Conservation (phyloP, 2,797 vertebrate species). For the Hippopotamyrus pictus region DNA sequence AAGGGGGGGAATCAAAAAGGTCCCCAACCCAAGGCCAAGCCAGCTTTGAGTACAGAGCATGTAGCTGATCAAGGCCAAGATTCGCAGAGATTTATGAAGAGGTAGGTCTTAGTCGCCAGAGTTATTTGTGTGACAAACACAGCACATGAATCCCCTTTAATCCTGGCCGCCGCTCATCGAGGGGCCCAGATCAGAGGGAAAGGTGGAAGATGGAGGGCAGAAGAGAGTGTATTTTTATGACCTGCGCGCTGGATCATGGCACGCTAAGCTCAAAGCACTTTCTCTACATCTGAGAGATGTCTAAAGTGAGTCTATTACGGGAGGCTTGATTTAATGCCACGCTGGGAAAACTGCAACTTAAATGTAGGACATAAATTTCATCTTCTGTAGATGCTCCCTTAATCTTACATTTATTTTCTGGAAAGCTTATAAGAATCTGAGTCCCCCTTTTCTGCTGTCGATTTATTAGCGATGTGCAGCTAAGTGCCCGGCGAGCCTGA, state of each 20-base stretch:
- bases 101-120: slow-evolving; percentile 3
- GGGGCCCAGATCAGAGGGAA: slow-evolving; percentile 16
- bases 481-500: background rate
- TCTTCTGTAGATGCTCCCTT: background rate
- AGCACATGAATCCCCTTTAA: slow-evolving; percentile 18
- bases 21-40: background rate
- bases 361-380: slow-evolving; percentile 11
- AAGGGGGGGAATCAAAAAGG: slow-evolving; percentile 10
- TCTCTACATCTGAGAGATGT: slow-evolving; percentile 32
- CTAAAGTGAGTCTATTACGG: slow-evolving; percentile 31
- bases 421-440: background rate
- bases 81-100: slow-evolving; percentile 30
- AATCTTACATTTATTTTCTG: background rate
- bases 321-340: slow-evolving; percentile 29
- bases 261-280: slow-evolving; percentile 36
- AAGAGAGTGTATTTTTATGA: slow-evolving; percentile 22
- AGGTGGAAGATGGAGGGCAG: background rate
- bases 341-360: slow-evolving; percentile 23
- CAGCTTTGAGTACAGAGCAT: slow-evolving; percentile 6
- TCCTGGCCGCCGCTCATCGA: background rate
- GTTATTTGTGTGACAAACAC: slow-evolving; percentile 27
- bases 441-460: background rate
- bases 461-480: background rate
- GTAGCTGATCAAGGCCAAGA: slow-evolving; percentile 30
- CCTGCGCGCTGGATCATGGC: slow-evolving; percentile 38